A percentile compares a stretch with the other conserved stretches of the same genome.
phyloP scores from a whole-genome alignment of 2,113 vertebrate species.

The Pleuronectes platessa region DNA sequence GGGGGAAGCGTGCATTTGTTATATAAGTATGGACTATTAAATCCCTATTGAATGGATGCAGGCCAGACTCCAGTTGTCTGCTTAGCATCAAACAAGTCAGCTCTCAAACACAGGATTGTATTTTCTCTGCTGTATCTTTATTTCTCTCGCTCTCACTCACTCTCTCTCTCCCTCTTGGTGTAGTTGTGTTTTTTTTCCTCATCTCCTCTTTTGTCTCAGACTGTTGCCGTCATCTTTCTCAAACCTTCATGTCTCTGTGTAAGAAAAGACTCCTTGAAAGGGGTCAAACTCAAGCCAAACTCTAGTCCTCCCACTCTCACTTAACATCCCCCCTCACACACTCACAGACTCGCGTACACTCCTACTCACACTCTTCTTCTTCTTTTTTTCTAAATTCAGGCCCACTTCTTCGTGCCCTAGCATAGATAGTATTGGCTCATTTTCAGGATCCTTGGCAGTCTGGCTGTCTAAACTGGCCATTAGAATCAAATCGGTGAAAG shows the following conservation, averaged over 20 bases:
- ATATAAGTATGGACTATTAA: too few relatives aligned
- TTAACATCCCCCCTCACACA: not conserved
- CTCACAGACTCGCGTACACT: too few relatives aligned
- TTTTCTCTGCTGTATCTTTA: not conserved
- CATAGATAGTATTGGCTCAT: conserved; percentile 7
- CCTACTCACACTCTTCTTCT: not conserved
- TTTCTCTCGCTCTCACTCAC: too few relatives aligned
- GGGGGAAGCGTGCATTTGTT: not conserved
- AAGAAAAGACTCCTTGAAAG: conserved; percentile 21
- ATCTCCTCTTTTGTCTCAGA: not conserved
- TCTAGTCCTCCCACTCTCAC: not conserved
- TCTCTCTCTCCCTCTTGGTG: too few relatives aligned
- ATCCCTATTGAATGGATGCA: too few relatives aligned
- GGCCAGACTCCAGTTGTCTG: too few relatives aligned
- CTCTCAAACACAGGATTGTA: too few relatives aligned
- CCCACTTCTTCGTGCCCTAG: not conserved
- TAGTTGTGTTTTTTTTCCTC: not conserved
- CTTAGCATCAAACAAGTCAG: too few relatives aligned
- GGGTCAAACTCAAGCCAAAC: conserved; percentile 37
- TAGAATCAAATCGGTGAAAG: conserved; percentile 25
- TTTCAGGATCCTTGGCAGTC: not conserved
- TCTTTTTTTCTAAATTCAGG: not conserved
- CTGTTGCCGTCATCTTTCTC: not conserved
- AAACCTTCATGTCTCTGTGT: not conserved
- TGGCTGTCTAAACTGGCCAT: conserved; percentile 13